These are phyloP conservation scores for Brachionus angularis DNA, from an alignment of 1,140 invertebrate genomes.

Conservation along the genomic window DNA sequence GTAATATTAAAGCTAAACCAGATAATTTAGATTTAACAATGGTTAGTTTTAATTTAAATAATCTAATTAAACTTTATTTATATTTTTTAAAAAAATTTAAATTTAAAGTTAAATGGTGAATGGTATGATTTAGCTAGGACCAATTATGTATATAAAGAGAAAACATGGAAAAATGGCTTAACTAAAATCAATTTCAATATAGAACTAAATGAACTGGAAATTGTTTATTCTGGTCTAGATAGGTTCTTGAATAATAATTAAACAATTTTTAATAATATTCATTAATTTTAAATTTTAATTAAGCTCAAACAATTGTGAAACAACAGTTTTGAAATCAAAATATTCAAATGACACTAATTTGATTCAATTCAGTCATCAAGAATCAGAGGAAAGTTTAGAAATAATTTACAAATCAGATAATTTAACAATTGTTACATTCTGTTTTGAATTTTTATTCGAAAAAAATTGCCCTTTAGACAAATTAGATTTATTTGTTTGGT, in stretches of 20 bases:
- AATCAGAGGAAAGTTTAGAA: neutral
- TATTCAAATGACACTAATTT: neutral
- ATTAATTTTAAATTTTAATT: neutral
- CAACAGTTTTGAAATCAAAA: neutral
- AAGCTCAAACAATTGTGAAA: neutral
- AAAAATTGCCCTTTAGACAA: neutral
- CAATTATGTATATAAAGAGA: neutral
- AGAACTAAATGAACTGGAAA: neutral
- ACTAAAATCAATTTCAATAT: neutral
- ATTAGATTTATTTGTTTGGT: conserved; percentile 11
- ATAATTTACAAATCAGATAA: neutral
- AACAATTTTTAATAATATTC: neutral
- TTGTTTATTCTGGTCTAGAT: neutral
- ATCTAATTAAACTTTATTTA: no score
- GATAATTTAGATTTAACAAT: neutral
- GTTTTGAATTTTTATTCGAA: neutral
- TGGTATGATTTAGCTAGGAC: conserved; percentile 29
- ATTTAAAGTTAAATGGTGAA: conserved; percentile 19
- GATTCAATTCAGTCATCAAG: neutral
- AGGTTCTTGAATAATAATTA: no score
- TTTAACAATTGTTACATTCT: neutral
- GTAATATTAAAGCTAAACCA: neutral
- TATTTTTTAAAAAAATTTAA: neutral
- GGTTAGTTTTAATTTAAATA: no score
- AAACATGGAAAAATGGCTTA: conserved; percentile 30